Conservation (phyloP, 2,888 invertebrate genomes). For the Encarsia formosa region DNA sequence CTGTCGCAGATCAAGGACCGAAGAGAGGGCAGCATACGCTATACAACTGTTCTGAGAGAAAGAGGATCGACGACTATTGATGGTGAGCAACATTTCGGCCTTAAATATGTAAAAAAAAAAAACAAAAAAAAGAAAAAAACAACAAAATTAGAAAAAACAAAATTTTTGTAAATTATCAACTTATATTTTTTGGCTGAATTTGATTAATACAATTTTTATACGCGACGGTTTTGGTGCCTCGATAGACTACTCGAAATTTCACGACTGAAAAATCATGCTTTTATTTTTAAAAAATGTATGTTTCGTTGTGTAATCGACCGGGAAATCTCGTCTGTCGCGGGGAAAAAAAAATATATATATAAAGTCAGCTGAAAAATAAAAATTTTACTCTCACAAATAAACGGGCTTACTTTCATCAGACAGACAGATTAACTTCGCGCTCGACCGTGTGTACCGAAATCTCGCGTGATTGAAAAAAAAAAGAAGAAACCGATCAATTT, state of each 20-base stretch:
- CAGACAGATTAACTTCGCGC: conserved; percentile 5
- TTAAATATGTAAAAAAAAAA: conserved; percentile 20
- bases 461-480: neutral
- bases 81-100: conserved; percentile 47
- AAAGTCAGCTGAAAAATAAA: too few relatives aligned
- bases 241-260: conserved; percentile 49
- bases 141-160: neutral
- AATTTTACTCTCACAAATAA: conserved; percentile 1
- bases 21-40: neutral
- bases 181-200: conserved; percentile 17
- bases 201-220: conserved; percentile 17
- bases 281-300: too few relatives aligned
- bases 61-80: conserved; percentile 14
- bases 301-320: conserved; percentile 22
- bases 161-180: neutral
- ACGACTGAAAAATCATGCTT: conserved; percentile 23
- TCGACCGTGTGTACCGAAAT: neutral
- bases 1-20: conserved; percentile 38
- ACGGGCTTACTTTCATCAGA: conserved; percentile 7
- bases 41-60: neutral
- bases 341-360: too few relatives aligned
- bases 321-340: conserved; percentile 27
- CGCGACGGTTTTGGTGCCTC: conserved; percentile 46
- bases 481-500: neutral
- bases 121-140: neutral